These are phyloP conservation scores for Coptodon bakossiorum DNA, from an alignment of 2,113 vertebrate genomes.

Conservation along the genomic window DNA sequence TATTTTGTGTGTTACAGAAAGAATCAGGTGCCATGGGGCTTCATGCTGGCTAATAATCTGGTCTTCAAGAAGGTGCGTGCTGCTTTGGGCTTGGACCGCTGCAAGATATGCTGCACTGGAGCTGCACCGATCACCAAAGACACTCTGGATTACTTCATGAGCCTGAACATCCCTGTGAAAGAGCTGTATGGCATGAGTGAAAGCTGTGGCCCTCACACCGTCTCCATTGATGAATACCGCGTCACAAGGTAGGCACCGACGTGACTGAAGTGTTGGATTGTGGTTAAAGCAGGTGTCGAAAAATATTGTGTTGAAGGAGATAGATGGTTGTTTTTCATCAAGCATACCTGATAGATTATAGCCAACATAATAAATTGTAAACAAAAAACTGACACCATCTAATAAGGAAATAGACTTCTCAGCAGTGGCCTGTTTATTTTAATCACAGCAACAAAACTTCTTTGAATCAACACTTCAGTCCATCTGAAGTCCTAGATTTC, in stretches of 20 bases:
- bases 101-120: constrained; percentile 59
- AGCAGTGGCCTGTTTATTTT: neutral
- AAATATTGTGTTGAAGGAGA: neutral
- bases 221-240: constrained; percentile 40
- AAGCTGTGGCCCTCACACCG: constrained; percentile 65
- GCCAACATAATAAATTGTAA: neutral
- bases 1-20: constrained; percentile 42
- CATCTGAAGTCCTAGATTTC: neutral
- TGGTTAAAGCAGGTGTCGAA: neutral
- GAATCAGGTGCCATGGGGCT: constrained; percentile 65
- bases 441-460: neutral
- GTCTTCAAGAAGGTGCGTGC: constrained; percentile 68
- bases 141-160: constrained; percentile 78
- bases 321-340: neutral
- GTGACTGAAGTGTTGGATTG: neutral
- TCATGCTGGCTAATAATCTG: constrained; percentile 69
- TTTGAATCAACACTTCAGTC: neutral
- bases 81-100: constrained; percentile 70
- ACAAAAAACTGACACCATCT: neutral
- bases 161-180: constrained; percentile 68
- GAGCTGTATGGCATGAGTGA: constrained; percentile 76
- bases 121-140: constrained; percentile 72
- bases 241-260: constrained; percentile 60
- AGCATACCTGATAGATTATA: neutral
- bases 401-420: neutral